Evolutionary conservation across 2,113 vertebrate genomes (phyloP), one percentile per base, ranked within the genome.

Genomic region (Athene noctua): DNA sequence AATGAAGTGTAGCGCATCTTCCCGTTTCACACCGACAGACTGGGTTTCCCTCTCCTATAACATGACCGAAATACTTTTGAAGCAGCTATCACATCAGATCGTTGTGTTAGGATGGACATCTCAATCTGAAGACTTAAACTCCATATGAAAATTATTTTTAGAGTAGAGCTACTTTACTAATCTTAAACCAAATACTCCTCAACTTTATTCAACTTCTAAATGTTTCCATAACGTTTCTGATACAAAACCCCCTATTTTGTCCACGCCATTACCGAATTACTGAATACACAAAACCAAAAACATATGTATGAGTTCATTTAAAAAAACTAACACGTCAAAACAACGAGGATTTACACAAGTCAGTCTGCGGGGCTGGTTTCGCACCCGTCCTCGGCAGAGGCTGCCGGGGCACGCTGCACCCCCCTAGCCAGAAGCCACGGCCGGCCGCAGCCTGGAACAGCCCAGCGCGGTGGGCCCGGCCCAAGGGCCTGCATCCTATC

Each of bases 291-390:
- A 26, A 34, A 1, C 1, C 13, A 10, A 13, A 15, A n/a, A 47
- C 44, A 7, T 0, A 34, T 0, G 5, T 0, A 17, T 0, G 4
- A 34, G 5, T 2, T 20, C 16, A 10, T 23, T 32, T 1, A 5
- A 40, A 26, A 9, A 2, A 7, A 2, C 13, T 21, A 27, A 22
- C 36, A 6, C 0, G 13, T 7, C 13, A 23, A 32, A 22, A 9
- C 1, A 46, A 27, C 0, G 10, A 30, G 4, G 5, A 34, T 32
- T 44, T 15, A 38, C 17, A 5, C 25, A 18, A 18, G 11, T 2
- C 32, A 15, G 49, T 29, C 19, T 2, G 42, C 10, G 10, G 34
- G 38, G 3, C 15, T 7, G 62, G 46, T 20, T 47, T 19, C 16
- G 9, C 62, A 29, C 7, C 79, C 18, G 20, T 0, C 25, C n/a